A percentile compares a stretch with the other conserved stretches of the same genome.
phyloP scores from a whole-genome alignment of 2,113 vertebrate species.

The Tragelaphus buxtoni region DNA sequence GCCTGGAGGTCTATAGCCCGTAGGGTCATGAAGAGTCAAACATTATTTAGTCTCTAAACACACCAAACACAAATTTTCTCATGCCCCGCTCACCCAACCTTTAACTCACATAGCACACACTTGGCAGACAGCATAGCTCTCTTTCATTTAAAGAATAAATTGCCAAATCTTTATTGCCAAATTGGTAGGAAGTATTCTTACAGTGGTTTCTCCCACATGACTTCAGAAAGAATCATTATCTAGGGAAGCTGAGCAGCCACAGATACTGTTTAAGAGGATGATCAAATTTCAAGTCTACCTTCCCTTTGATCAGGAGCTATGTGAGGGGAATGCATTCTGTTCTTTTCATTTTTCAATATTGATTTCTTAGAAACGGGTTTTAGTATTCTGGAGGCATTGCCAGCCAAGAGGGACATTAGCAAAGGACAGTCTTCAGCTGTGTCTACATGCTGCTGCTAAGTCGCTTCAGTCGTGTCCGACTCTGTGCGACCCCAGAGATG shows the following conservation, averaged over 20 bases:
- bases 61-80: neutral
- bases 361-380: constrained; percentile 12
- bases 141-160: neutral
- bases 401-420: neutral
- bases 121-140: neutral
- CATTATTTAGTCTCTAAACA: neutral
- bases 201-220: neutral
- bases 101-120: neutral
- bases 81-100: neutral
- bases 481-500: too few species aligned
- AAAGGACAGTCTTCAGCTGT: neutral
- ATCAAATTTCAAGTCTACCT: neutral
- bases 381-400: neutral
- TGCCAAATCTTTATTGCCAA: neutral
- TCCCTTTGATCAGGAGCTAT: neutral
- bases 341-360: neutral
- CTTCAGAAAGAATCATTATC: neutral
- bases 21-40: neutral
- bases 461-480: too few species aligned
- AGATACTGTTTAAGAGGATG: rapidly evolving
- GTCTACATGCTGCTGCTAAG: neutral
- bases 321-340: neutral
- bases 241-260: neutral
- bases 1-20: neutral
- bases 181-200: neutral